Percentiles rank a stretch among this genome's conserved stretches.
Conservation (phyloP, 2,888 invertebrate species). For the Subacronicta megacephala region DNA sequence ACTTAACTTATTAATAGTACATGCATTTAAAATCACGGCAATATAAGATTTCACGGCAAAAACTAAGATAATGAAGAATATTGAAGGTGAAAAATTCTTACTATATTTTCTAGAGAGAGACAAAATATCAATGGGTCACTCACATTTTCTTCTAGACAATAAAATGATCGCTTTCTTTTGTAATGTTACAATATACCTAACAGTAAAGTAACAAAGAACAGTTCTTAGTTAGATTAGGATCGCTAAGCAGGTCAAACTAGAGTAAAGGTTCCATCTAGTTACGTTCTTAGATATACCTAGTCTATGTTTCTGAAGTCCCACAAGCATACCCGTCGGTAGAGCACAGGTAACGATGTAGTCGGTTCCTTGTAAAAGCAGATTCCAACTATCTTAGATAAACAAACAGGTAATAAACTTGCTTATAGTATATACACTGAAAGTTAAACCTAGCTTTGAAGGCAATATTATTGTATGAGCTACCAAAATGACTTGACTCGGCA, state of each 20-base stretch:
- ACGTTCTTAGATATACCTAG: background rate
- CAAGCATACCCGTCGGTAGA: background rate
- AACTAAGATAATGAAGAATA: too few relatives aligned
- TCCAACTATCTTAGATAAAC: background rate
- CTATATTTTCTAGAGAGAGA: too few relatives aligned
- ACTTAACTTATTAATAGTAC: too few relatives aligned
- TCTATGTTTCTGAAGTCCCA: background rate
- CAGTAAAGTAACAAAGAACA: background rate
- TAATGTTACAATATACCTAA: too few relatives aligned
- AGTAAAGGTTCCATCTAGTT: background rate
- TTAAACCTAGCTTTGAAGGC: background rate
- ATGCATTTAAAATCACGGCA: too few relatives aligned
- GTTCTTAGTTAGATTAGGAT: background rate
- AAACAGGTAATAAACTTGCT: slow-evolving; percentile 1
- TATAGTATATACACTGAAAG: background rate
- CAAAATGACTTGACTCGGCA: background rate
- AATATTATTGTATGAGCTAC: background rate
- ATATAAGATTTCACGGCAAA: too few relatives aligned
- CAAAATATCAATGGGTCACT: too few relatives aligned
- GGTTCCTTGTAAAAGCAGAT: slow-evolving; percentile 2
- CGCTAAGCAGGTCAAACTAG: background rate
- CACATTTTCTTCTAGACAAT: too few relatives aligned
- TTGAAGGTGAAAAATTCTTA: too few relatives aligned
- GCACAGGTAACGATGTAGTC: background rate
- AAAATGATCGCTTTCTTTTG: too few relatives aligned